Evolutionary conservation across 2,113 vertebrate genomes (phyloP), one percentile per base, ranked within the genome.

Genomic region (Mormyrus iriodes): DNA sequence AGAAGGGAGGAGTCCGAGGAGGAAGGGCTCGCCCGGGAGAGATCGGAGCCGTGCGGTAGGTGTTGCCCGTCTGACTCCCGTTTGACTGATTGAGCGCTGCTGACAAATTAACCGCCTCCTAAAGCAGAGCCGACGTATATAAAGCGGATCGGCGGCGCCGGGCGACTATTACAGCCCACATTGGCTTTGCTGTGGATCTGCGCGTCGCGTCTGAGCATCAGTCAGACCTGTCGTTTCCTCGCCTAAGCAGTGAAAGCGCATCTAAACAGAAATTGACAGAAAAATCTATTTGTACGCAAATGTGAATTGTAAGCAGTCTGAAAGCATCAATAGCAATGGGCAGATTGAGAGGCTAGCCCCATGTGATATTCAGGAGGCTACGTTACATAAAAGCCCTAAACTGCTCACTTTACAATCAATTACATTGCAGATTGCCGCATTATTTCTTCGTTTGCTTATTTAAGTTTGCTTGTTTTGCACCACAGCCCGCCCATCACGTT

Each of bases 1-100:
- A 4, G 31, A 90, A 92, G 91, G 93, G 93, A 93, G 92, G 93
- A 92, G 91, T 88, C 88, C 84, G 85, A 21, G 85, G 86, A 73
- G 90, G 44, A 58, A 55, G 65, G 46, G 39, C 88, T n/a, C n/a
- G n/a, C n/a, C n/a, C n/a, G n/a, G n/a, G n/a, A 44, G 84, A 86
- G 79, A 55, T 48, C 3, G 44, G 17, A 46, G 69, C 31, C 46
- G 49, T 19, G 52, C 61, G 61, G 84, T 89, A 89, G 88, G 84
- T 87, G 88, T 89, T 79, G 90, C 84, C 85, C 42, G 61, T 9
- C 46, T 53, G 42, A 24, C 44, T 90, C 42, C 44, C 6, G 55
- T 88, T 69, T 82, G 49, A 86, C 76, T 53, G 52, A 89, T 89
- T 53, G 52, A 58, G 79, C 42, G 46, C 27, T 39, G 85, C 49